Evolutionary conservation across 2,797 vertebrate genomes (phyloP).

Genomic region (Acipenser ruthenus): DNA sequence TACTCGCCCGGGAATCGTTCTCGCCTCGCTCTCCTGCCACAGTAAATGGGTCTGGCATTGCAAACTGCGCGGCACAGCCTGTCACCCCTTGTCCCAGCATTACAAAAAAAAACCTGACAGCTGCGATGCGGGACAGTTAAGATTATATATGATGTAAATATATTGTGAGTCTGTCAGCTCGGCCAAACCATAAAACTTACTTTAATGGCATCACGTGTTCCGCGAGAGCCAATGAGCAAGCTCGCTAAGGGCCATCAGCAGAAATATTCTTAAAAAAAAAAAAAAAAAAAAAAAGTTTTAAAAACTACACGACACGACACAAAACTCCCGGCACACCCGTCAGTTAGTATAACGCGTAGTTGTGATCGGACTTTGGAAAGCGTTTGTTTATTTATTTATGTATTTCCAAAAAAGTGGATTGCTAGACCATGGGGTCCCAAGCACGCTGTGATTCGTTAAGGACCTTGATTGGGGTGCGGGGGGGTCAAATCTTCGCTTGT

Average conservation of each 20-base stretch:
- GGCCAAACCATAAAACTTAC: conserved; percentile 99
- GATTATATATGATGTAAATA: conserved; percentile 99
- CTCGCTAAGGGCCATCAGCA: conserved; percentile 91
- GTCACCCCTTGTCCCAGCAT: conserved; percentile 70
- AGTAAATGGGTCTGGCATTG: conserved; percentile 50
- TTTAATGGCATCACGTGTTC: conserved; percentile 98
- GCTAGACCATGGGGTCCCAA: too few species aligned
- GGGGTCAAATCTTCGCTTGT: too few species aligned
- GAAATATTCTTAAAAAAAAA: conserved; percentile 87
- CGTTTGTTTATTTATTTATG: too few species aligned
- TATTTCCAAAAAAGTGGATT: too few species aligned
- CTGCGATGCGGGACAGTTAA: conserved; percentile 97
- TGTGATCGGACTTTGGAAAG: too few species aligned
- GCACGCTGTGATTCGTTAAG: too few species aligned
- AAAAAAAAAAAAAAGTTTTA: conserved; percentile 69
- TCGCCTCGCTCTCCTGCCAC: conserved; percentile 26
- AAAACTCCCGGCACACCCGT: not conserved
- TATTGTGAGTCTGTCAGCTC: conserved; percentile 99
- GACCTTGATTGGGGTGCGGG: too few species aligned
- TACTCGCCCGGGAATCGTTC: conserved; percentile 62
- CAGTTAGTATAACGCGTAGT: too few species aligned
- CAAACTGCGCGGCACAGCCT: conserved; percentile 75
- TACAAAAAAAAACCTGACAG: conserved; percentile 81
- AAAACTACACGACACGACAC: conserved; percentile 69
- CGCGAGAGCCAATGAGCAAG: conserved; percentile 88